phyloP scores from a whole-genome alignment of 1,140 invertebrate species.

The Globodera rostochiensis region DNA sequence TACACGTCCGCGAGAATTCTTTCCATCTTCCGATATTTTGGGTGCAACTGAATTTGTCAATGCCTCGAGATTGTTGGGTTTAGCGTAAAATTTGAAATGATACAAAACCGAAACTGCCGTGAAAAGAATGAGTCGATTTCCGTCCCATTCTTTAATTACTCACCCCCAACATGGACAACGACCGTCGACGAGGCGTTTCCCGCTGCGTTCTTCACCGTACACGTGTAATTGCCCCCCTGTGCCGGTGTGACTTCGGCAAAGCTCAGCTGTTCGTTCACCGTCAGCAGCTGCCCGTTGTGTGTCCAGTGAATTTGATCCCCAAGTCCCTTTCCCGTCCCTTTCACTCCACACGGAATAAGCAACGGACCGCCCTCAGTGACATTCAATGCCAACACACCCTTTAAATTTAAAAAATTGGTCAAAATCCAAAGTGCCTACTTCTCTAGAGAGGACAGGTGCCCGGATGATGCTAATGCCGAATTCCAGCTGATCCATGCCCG shows the following conservation, averaged over 20 bases:
- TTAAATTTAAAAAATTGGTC: not conserved
- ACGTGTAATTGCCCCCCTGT: slow-evolving; percentile 66
- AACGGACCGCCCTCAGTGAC: slow-evolving; percentile 53
- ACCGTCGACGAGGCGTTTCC: slow-evolving; percentile 50
- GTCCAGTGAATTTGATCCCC: slow-evolving; percentile 15
- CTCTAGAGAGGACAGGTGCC: not conserved
- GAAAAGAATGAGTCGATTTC: no score
- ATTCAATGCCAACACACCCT: slow-evolving; percentile 48
- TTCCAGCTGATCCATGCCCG: slow-evolving; percentile 49
- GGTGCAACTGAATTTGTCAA: slow-evolving; percentile 22
- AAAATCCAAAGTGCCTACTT: not conserved
- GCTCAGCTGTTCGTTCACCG: slow-evolving; percentile 42
- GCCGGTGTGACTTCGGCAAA: slow-evolving; percentile 53
- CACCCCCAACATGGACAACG: slow-evolving; percentile 55
- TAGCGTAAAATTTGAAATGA: not conserved
- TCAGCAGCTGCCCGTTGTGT: slow-evolving; percentile 29
- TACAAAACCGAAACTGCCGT: no score
- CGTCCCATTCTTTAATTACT: not conserved
- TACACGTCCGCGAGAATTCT: slow-evolving; percentile 10
- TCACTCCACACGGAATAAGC: slow-evolving; percentile 50
- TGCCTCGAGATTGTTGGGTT: no score
- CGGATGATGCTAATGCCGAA: slow-evolving; percentile 45
- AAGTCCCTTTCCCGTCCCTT: slow-evolving; percentile 23
- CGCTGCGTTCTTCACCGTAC: slow-evolving; percentile 64
- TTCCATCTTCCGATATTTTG: slow-evolving; percentile 13